A percentile compares a stretch with the other conserved stretches of the same genome.
phyloP scores from a whole-genome alignment of 2,113 vertebrate genomes.

The Takifugu bimaculatus region DNA sequence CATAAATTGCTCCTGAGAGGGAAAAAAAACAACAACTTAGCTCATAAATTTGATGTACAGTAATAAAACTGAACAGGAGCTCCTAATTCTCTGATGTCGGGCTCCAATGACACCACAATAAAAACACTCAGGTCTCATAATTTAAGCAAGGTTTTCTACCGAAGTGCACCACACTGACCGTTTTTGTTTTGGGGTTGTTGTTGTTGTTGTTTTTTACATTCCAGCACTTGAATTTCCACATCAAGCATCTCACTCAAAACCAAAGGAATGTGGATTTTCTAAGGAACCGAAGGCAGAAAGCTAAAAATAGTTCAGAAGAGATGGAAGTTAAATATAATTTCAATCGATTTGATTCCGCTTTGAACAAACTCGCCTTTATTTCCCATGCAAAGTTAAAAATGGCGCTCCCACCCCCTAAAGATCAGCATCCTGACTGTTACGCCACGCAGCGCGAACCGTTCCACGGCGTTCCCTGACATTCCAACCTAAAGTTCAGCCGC shows the following conservation, averaged over 20 bases:
- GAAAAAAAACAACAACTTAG: background rate
- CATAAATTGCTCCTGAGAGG: background rate
- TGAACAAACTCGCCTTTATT: background rate
- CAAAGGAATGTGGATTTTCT: background rate
- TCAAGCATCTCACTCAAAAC: constrained; percentile 41
- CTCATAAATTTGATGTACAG: too few relatives aligned
- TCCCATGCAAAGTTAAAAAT: background rate
- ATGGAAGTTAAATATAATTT: too few relatives aligned
- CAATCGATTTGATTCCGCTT: background rate
- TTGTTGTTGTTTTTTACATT: constrained; percentile 5
- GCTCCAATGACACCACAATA: background rate
- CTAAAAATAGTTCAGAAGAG: too few relatives aligned
- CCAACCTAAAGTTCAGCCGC: constrained; percentile 52
- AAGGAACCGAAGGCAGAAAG: too few relatives aligned
- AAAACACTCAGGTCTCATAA: constrained; percentile 4
- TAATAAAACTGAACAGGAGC: too few relatives aligned
- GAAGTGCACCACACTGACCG: background rate
- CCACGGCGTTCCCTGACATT: constrained; percentile 52
- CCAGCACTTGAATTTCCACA: constrained; percentile 45
- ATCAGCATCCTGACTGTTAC: background rate
- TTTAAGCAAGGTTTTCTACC: constrained; percentile 4
- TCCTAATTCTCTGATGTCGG: too few relatives aligned
- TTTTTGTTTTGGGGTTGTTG: background rate
- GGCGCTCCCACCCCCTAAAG: constrained; percentile 17
- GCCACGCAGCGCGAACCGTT: constrained; percentile 35